Evolutionary conservation across 2,888 invertebrate species (phyloP).

Genomic region (Mesoligia furuncula): DNA sequence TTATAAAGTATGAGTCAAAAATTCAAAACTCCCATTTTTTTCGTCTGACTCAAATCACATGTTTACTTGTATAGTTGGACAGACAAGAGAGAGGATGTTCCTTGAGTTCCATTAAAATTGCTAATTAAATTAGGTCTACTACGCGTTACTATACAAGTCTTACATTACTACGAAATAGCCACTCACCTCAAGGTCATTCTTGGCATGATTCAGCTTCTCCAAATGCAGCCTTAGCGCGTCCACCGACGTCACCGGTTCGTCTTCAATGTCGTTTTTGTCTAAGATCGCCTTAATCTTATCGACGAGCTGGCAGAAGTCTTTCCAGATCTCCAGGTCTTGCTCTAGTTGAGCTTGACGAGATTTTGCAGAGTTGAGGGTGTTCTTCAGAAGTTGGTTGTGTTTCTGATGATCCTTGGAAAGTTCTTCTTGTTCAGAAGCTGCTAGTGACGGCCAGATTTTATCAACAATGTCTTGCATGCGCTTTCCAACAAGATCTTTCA

Average conservation of each 20-base stretch:
- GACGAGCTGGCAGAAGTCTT: constrained; percentile 94
- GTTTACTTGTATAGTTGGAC: constrained; percentile 25
- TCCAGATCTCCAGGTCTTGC: constrained; percentile 96
- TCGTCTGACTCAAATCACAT: neutral
- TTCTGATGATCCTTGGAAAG: constrained; percentile 95
- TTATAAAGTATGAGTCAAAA: neutral
- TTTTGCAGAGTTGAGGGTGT: constrained; percentile 95
- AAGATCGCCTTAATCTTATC: constrained; percentile 94
- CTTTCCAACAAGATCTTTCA: constrained; percentile 95
- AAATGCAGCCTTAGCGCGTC: constrained; percentile 96
- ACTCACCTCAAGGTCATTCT: constrained; percentile 94
- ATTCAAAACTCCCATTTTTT: no score
- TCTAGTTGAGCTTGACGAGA: constrained; percentile 95
- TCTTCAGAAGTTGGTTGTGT: constrained; percentile 95
- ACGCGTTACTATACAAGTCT: constrained; percentile 36
- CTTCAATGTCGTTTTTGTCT: constrained; percentile 93
- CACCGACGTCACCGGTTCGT: constrained; percentile 94
- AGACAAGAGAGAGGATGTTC: constrained; percentile 7
- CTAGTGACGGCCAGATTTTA: constrained; percentile 96
- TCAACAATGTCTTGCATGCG: constrained; percentile 96
- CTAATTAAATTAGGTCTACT: constrained; percentile 33
- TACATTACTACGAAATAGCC: constrained; percentile 1
- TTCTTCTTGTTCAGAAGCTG: constrained; percentile 95
- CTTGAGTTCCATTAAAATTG: constrained; percentile 19
- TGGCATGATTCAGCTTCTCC: constrained; percentile 95